phyloP scores from a whole-genome alignment of 2,888 invertebrate species.

The Andrena bucephala region DNA sequence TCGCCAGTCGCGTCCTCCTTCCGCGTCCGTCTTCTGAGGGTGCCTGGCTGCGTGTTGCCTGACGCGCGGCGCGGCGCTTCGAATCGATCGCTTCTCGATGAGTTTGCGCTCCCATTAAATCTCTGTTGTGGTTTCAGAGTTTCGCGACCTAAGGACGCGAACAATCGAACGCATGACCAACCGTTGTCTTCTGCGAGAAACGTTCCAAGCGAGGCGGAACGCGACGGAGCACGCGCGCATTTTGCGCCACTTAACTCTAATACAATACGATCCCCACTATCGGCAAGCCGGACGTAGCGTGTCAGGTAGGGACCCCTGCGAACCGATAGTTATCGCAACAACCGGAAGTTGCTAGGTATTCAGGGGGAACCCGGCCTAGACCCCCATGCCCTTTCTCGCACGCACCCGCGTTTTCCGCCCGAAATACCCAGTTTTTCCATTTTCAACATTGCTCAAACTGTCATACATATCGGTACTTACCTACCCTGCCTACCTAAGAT shows the following conservation, averaged over 20 bases:
- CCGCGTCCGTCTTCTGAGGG: too few species aligned
- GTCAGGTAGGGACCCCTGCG: constrained; percentile 60
- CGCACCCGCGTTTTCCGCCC: background rate
- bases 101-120: too few species aligned
- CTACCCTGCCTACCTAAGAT: background rate
- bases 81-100: too few species aligned
- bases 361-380: constrained; percentile 9
- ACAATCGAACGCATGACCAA: background rate
- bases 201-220: constrained; percentile 4
- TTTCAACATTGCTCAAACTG: constrained; percentile 24
- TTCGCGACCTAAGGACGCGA: background rate
- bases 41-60: too few species aligned
- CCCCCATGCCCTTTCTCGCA: constrained; percentile 43
- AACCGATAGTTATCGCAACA: constrained; percentile 63
- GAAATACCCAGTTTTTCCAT: constrained; percentile 35
- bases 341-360: constrained; percentile 59
- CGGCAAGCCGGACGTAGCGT: constrained; percentile 63
- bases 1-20: background rate
- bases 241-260: constrained; percentile 31
- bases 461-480: background rate
- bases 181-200: constrained; percentile 21
- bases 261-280: constrained; percentile 30
- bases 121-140: too few species aligned
- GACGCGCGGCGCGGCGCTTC: too few species aligned
- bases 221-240: constrained; percentile 29